phyloP scores from a whole-genome alignment of 2,113 vertebrate genomes.

The Cnemophilus loriae region DNA sequence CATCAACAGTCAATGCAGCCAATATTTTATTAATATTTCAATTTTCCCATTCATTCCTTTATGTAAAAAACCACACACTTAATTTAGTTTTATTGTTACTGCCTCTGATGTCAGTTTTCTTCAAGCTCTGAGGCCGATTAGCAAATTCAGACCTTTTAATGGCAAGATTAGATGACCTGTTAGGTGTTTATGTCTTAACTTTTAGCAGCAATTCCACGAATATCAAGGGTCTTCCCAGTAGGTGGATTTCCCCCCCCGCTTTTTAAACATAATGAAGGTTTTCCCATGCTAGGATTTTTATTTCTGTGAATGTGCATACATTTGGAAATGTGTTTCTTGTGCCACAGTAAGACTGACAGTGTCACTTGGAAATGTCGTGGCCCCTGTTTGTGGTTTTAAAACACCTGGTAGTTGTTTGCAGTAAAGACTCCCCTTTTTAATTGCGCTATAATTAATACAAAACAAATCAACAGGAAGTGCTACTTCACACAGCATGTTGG shows the following conservation, averaged over 20 bases:
- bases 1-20: background rate
- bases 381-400: background rate
- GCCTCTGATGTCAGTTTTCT: background rate
- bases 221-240: background rate
- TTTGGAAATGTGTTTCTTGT: background rate
- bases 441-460: background rate
- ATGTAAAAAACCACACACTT: background rate
- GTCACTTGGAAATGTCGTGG: background rate
- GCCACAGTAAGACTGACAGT: background rate
- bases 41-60: conserved; percentile 35
- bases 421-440: background rate
- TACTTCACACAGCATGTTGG: background rate
- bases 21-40: conserved; percentile 57
- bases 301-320: background rate
- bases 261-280: background rate
- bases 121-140: background rate
- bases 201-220: background rate
- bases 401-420: background rate
- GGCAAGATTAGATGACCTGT: conserved; percentile 10
- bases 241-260: rapidly evolving
- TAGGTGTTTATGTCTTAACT: background rate
- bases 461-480: conserved; percentile 24
- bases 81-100: conserved; percentile 4
- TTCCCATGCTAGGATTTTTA: background rate
- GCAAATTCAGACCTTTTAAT: conserved; percentile 26